Base-by-base conservation (phyloP, 92 coral and sea anemone species). In the Muricea muricata region DNA sequence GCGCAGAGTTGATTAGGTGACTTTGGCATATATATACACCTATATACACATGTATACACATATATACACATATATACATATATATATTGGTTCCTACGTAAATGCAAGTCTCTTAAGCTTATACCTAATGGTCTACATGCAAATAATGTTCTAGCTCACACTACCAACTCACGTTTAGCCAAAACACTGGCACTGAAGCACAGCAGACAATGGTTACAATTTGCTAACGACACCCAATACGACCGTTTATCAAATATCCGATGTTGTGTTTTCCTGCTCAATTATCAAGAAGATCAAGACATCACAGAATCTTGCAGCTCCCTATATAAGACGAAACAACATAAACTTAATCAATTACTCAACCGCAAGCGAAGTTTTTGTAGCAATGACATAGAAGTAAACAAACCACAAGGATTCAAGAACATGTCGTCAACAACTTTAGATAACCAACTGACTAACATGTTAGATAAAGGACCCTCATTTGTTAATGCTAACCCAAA, bases 191-290 rank as follows among this genome's bases (percentile, higher is more conserved):
- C 85, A 6, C 4, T 65, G 23, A 81, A 81, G 65, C 85, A 81
- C 40, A 81, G 85, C 21, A 40, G 84, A 15, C 75, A 79, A 31
- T 79, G 84, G 84, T 50, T 79, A 58, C 73, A 79, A 55, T 57
- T 81, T 18, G 85, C 85, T 0, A 30, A 63, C 0, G 60, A 81
- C 29, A 63, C 77, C 1, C 85, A 81, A 52, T 81, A 81, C 24
- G 23, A 81, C 39, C 85, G 30, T 41, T 5, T 81, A 41, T 67
- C 78, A 1, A 7, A 37, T 1, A 79, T 33, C n/a, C 84, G 48
- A 9, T 40, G 57, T 9, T 67, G 78, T 65, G 86, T 65, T 24
- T 81, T 81, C 42, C 60, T 78, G 23, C 1, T 81, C 2, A 81
- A 41, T 24, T 17, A 65, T 7, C 34, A 60, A 41, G 86, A 81